These are phyloP conservation scores for Protodeltote pygarga DNA, from an alignment of 2,888 invertebrate genomes.

Conservation along the genomic window DNA sequence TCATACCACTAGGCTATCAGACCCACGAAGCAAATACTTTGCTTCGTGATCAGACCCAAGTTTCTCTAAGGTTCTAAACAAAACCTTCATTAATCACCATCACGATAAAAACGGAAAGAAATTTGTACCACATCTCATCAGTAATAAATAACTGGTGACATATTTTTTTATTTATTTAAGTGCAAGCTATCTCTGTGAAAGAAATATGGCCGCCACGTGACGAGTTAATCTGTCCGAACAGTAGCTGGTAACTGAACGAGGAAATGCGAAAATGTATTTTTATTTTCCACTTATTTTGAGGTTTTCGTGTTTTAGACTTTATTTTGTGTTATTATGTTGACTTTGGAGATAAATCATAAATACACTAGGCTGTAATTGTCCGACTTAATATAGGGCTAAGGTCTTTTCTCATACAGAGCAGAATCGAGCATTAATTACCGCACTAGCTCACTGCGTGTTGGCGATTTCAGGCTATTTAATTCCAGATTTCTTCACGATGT, in stretches of 20 bases:
- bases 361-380: too few species aligned
- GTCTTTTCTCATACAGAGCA: too few species aligned
- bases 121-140: slow-evolving; percentile 38
- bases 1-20: too few species aligned
- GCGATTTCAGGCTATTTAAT: too few species aligned
- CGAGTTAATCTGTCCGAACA: slow-evolving; percentile 68
- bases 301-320: slow-evolving; percentile 15
- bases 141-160: slow-evolving; percentile 43
- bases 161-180: slow-evolving; percentile 64
- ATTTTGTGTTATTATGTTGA: slow-evolving; percentile 1
- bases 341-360: too few species aligned
- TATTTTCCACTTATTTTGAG: slow-evolving; percentile 40
- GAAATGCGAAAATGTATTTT: slow-evolving; percentile 68
- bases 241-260: slow-evolving; percentile 55
- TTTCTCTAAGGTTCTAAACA: neutral
- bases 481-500: too few species aligned
- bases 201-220: slow-evolving; percentile 74
- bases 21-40: too few species aligned
- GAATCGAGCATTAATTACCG: too few species aligned
- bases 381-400: too few species aligned
- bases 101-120: slow-evolving; percentile 14
- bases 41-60: too few species aligned
- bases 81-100: slow-evolving; percentile 22
- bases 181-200: slow-evolving; percentile 57
- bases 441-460: too few species aligned